Base-by-base conservation (phyloP, 2,113 vertebrate genomes). In the Tetraodon nigroviridis region DNA sequence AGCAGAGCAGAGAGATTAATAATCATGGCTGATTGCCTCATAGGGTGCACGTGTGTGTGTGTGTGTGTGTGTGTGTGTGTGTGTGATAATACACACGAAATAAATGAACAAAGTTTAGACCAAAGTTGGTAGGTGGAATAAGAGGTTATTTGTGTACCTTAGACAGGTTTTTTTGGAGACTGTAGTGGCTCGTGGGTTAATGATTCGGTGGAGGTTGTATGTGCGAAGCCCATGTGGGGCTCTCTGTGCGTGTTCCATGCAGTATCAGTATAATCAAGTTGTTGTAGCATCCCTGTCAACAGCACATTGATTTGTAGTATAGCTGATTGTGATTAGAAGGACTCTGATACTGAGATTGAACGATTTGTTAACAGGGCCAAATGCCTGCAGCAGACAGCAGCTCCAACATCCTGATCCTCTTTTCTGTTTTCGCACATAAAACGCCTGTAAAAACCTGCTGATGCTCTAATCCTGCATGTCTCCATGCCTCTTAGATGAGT, bases 401-500 rank as follows among this genome's bases (percentile, higher is more conserved):
- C 64, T 76, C 52, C 20, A 41, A 51, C 55, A 42, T 55, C 61
- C 47, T 64, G 47, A 63, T 63, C 54, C 21, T 73, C 58, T n/a
- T 21, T 50, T 37, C 45, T 53, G 69, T 20, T 6, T 7, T 45
- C 50, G 48, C 51, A 37, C 47, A 17, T 32, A n/a, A 4, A 18
- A 1, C 50, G 24, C 24, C 24, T 27, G 5, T 27, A 5, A 24
- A 32, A 32, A 37, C 8, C 32, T 37, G 8, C 32, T 12, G 32
- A 12, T 55, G 73, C 58, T 82, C 21, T 71, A 67, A 47, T 53
- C 75, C 61, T 5, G 55, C 20, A n/a, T 62, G 62, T 57, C 51
- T 46, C 1, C 18, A 64, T 79, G 46, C 48, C 67, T 81, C 82
- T 24, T 81, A 92, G 91, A 90, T 37, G 91, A 92, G 83, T 92